These are phyloP conservation scores for Clangula hyemalis DNA, from an alignment of 2,797 vertebrate species.

Conservation along the genomic window DNA sequence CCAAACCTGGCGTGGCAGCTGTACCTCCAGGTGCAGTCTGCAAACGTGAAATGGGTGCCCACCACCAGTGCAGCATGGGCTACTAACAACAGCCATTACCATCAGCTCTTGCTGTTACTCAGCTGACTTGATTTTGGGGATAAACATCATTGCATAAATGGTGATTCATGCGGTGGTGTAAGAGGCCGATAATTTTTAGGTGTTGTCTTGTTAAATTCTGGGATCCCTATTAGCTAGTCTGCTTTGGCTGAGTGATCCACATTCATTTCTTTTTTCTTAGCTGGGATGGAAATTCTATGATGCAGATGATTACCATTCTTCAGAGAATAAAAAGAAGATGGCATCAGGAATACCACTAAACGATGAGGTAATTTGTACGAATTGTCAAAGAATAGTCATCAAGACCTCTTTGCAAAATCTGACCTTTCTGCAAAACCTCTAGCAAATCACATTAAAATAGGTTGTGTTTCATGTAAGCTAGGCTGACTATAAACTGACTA, in stretches of 20 bases:
- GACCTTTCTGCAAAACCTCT: too few relatives aligned
- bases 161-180: neutral
- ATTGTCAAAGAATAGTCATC: neutral
- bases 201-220: neutral
- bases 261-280: conserved; percentile 69
- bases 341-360: conserved; percentile 83
- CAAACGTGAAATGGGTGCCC: neutral
- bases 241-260: neutral
- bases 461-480: fast-evolving
- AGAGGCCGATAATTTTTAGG: neutral
- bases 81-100: neutral
- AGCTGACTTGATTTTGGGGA: too few relatives aligned
- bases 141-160: fast-evolving
- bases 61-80: fast-evolving
- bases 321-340: conserved; percentile 89
- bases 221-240: neutral
- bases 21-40: neutral
- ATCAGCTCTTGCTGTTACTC: too few relatives aligned
- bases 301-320: conserved; percentile 88
- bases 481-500: neutral
- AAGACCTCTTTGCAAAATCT: neutral
- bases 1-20: too few relatives aligned
- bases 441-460: neutral
- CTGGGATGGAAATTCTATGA: conserved; percentile 89
- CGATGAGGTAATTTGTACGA: conserved; percentile 83